phyloP scores from a whole-genome alignment of 2,888 invertebrate species.

The Acleris literana region DNA sequence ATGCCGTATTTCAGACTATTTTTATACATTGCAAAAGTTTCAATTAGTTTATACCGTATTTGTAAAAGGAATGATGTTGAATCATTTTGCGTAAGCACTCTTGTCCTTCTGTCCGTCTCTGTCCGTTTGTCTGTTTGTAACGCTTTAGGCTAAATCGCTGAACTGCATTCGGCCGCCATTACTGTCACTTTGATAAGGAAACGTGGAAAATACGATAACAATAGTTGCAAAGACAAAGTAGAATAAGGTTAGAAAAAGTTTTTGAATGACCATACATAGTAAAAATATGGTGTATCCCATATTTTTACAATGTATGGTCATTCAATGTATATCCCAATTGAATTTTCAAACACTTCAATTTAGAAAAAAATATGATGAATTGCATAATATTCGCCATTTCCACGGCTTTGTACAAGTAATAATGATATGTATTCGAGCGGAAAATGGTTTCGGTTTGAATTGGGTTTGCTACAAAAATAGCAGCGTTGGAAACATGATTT shows the following conservation, averaged over 20 bases:
- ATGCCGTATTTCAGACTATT: slow-evolving; percentile 28
- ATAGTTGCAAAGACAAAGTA: too few species aligned
- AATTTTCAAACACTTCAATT: not conserved
- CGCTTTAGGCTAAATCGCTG: too few species aligned
- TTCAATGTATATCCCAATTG: too few species aligned
- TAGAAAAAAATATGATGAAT: slow-evolving; percentile 2
- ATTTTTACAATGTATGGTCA: too few species aligned
- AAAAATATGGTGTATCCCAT: too few species aligned
- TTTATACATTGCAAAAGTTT: slow-evolving; percentile 11
- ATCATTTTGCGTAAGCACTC: not conserved
- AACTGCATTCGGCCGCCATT: too few species aligned
- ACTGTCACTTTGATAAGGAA: too few species aligned
- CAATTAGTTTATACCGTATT: not conserved
- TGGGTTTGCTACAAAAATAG: slow-evolving; percentile 4
- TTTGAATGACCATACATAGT: too few species aligned
- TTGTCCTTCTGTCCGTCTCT: too few species aligned
- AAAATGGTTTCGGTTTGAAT: slow-evolving; percentile 11
- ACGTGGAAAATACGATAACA: too few species aligned
- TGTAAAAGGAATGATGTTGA: not conserved
- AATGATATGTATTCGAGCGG: slow-evolving; percentile 1
- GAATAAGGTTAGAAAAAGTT: too few species aligned
- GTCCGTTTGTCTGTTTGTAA: too few species aligned
- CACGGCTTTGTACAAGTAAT: slow-evolving; percentile 7
- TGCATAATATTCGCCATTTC: not conserved
- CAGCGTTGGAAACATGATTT: not conserved